Conservation (phyloP, 2,113 vertebrate species). For the Daubentonia madagascariensis region DNA sequence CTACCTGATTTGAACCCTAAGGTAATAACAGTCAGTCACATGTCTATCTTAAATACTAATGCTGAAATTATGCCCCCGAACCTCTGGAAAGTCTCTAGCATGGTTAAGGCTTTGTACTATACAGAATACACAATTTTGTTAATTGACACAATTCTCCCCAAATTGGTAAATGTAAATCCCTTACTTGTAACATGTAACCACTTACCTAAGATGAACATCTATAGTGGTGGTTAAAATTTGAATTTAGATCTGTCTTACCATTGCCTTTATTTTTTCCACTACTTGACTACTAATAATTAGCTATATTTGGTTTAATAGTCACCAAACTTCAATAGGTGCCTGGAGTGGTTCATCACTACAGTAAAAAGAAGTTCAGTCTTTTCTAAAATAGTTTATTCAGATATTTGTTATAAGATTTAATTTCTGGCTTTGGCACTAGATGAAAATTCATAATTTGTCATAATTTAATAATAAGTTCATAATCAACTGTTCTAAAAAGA, state of each 20-base stretch:
- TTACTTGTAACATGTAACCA: no score
- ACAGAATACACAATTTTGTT: background rate
- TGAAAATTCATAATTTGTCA: conserved; percentile 17
- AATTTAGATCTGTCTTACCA: background rate
- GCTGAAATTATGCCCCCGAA: background rate
- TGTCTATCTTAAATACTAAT: background rate
- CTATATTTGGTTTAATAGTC: background rate
- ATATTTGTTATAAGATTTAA: background rate
- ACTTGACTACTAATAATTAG: background rate
- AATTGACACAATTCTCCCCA: background rate
- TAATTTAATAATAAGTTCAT: background rate
- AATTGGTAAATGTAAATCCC: background rate
- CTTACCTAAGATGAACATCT: background rate
- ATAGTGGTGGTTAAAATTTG: background rate
- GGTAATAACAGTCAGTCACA: background rate
- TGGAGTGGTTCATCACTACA: background rate
- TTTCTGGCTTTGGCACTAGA: background rate
- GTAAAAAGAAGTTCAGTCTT: background rate
- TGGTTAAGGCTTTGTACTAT: background rate
- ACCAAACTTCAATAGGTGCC: background rate
- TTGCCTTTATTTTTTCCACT: background rate
- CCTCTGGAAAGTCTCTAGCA: background rate
- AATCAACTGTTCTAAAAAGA: background rate
- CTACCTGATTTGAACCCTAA: background rate
- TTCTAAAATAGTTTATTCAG: background rate